Conservation (phyloP, 64 coral and sea anemone species). For the Catalaphyllia jardinei region DNA sequence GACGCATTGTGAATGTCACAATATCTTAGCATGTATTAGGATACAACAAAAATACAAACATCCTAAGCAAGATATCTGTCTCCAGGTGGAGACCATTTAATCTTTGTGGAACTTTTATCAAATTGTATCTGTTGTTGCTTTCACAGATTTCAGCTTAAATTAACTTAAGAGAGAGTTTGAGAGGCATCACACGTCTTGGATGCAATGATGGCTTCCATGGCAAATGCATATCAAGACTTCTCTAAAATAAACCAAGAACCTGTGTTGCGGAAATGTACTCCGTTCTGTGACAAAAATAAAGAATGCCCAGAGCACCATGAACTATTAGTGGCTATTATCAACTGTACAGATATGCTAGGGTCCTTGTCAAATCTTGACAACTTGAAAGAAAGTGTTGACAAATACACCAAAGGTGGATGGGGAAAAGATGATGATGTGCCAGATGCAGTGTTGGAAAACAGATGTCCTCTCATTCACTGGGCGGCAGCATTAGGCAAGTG, state of each 20-base stretch:
- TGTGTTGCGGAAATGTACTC: constrained; percentile 84
- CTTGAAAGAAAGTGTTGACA: constrained; percentile 92
- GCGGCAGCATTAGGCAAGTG: constrained; percentile 93
- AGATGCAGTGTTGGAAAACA: constrained; percentile 83
- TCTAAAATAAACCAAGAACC: constrained; percentile 75
- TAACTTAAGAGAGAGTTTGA: not conserved
- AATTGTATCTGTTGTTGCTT: not conserved
- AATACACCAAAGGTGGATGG: constrained; percentile 89
- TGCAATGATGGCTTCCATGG: constrained; percentile 29
- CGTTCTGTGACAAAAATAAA: constrained; percentile 93
- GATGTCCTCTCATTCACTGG: constrained; percentile 91
- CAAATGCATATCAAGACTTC: constrained; percentile 29
- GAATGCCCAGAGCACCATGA: constrained; percentile 97
- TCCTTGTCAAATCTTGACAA: constrained; percentile 89
- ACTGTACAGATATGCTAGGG: constrained; percentile 93
- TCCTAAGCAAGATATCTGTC: no score
- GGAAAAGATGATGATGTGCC: constrained; percentile 95
- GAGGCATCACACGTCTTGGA: not conserved
- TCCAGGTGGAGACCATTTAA: no score
- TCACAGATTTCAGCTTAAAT: not conserved
- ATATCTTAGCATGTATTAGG: no score
- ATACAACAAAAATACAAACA: no score
- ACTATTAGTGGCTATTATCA: constrained; percentile 86
- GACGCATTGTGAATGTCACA: no score
- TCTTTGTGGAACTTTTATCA: not conserved